Evolutionary conservation across 2,888 invertebrate genomes (phyloP).

Genomic region (Timema podura): DNA sequence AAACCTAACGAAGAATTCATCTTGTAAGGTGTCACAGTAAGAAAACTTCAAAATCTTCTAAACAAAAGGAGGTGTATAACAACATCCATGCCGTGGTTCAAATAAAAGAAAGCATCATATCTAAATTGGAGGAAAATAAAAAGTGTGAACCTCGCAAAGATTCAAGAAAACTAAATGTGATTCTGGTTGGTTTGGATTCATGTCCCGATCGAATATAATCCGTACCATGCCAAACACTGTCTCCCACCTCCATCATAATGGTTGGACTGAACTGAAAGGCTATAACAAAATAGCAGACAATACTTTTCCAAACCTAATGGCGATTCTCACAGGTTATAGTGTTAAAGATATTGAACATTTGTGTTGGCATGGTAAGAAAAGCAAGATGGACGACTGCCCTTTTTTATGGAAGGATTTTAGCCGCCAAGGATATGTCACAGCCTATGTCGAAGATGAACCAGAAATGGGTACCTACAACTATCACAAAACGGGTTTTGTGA

Average conservation of each 20-base stretch:
- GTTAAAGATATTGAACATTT: constrained; percentile 29
- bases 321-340: constrained; percentile 67
- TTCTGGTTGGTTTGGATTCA: constrained; percentile 80
- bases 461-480: constrained; percentile 72
- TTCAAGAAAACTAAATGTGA: constrained; percentile 44
- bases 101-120: constrained; percentile 49
- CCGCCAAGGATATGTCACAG: constrained; percentile 68
- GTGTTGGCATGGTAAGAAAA: constrained; percentile 35
- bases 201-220: constrained; percentile 73
- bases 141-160: background rate
- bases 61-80: constrained; percentile 44
- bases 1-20: constrained; percentile 47
- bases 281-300: constrained; percentile 73
- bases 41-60: constrained; percentile 20
- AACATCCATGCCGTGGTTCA: constrained; percentile 56
- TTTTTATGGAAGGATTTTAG: constrained; percentile 76
- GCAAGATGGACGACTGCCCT: constrained; percentile 62
- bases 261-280: constrained; percentile 68
- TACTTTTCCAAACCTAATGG: constrained; percentile 86
- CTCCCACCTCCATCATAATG: constrained; percentile 60
- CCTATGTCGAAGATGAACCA: constrained; percentile 74
- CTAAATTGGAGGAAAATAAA: constrained; percentile 40
- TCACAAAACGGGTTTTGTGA: constrained; percentile 64
- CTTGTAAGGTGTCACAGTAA: constrained; percentile 49
- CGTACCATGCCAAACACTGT: constrained; percentile 71